Percentiles rank a stretch among this genome's conserved stretches.
Conservation (phyloP, 2,113 vertebrate species). For the Aegypius monachus region DNA sequence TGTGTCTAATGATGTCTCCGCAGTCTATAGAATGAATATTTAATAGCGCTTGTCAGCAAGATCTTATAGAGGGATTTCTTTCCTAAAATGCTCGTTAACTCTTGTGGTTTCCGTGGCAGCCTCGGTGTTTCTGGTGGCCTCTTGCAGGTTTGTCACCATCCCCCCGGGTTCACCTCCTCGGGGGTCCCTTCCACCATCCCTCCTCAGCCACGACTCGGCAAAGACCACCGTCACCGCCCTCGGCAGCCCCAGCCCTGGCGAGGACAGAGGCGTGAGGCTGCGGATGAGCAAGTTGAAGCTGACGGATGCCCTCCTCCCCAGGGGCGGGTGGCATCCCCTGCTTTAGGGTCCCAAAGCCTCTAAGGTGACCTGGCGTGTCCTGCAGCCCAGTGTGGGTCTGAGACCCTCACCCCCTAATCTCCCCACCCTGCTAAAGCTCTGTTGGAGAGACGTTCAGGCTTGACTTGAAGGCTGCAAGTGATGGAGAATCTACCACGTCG, state of each 20-base stretch:
- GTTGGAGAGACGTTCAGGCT: neutral
- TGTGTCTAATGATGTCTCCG: slow-evolving; percentile 78
- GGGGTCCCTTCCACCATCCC: neutral
- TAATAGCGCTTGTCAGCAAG: slow-evolving; percentile 81
- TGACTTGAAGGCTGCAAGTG: slow-evolving; percentile 47
- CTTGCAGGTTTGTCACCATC: neutral
- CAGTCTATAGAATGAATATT: slow-evolving; percentile 81
- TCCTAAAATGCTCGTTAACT: slow-evolving; percentile 69
- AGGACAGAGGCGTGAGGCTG: neutral
- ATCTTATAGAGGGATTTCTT: slow-evolving; percentile 67
- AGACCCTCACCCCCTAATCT: neutral
- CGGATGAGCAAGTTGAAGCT: neutral
- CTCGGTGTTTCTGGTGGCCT: neutral
- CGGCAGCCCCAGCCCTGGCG: neutral
- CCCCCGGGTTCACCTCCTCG: neutral
- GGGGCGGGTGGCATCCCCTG: neutral
- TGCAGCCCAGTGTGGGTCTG: accelerated
- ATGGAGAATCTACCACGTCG: slow-evolving; percentile 52
- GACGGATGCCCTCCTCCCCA: neutral
- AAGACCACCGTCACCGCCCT: accelerated
- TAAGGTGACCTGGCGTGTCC: neutral
- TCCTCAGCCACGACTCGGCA: neutral
- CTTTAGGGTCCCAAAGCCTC: neutral
- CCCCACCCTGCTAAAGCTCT: neutral
- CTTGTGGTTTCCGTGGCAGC: slow-evolving; percentile 30